These are phyloP conservation scores for Hozukius guyotensis DNA, from an alignment of 2,797 vertebrate species.

Conservation along the genomic window DNA sequence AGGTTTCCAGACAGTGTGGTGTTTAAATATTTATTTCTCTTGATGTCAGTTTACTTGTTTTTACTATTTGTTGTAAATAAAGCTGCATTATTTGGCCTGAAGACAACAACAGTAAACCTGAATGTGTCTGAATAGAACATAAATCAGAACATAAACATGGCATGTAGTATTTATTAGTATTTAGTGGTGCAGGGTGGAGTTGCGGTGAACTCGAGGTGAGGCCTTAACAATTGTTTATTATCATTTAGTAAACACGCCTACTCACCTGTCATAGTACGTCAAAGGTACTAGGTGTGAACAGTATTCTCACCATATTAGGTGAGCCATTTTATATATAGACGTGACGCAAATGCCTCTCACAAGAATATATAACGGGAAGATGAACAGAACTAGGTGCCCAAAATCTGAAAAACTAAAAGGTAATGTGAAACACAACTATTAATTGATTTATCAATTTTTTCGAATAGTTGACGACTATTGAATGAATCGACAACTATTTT, in stretches of 20 bases:
- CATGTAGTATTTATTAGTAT: background rate
- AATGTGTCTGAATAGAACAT: background rate
- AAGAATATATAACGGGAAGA: background rate
- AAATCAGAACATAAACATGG: background rate
- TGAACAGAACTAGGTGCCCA: background rate
- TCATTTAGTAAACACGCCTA: constrained; percentile 10
- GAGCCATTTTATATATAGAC: background rate
- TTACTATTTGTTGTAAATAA: background rate
- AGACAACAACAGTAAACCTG: background rate
- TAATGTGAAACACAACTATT: background rate
- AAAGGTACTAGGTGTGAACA: constrained; percentile 2
- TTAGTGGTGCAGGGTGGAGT: constrained; percentile 17
- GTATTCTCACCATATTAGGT: background rate
- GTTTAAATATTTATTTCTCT: background rate
- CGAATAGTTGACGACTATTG: no score
- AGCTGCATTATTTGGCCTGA: background rate
- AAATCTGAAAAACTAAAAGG: background rate
- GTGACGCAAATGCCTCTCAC: background rate
- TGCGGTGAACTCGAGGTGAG: background rate
- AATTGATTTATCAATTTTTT: no score
- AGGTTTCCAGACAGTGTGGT: background rate
- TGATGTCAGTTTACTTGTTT: background rate
- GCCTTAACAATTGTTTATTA: background rate
- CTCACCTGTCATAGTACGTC: background rate
- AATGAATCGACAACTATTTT: background rate